phyloP scores from a whole-genome alignment of 2,797 vertebrate genomes.

The Mastacembelus armatus region DNA sequence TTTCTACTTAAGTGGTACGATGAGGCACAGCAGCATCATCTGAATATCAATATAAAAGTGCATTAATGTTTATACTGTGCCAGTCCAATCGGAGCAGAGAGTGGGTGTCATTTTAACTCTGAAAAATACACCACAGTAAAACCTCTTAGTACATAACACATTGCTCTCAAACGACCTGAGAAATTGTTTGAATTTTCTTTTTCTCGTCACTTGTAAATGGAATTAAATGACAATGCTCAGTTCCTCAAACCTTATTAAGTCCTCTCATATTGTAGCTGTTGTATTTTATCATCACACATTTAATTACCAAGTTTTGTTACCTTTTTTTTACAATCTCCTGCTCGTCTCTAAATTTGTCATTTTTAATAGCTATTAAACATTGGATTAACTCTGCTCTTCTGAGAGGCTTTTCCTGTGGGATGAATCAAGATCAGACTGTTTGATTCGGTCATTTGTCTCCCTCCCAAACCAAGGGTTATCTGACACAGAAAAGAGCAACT shows the following conservation, averaged over 20 bases:
- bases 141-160: constrained; percentile 14
- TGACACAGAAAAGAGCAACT: constrained; percentile 53
- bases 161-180: constrained; percentile 39
- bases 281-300: constrained; percentile 50
- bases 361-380: constrained; percentile 65
- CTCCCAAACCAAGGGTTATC: constrained; percentile 69
- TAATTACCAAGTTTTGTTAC: constrained; percentile 48
- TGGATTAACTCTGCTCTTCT: constrained; percentile 56
- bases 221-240: constrained; percentile 15
- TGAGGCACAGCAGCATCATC: constrained; percentile 45
- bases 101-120: constrained; percentile 34
- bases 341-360: constrained; percentile 46
- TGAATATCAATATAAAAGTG: constrained; percentile 51
- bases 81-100: constrained; percentile 24
- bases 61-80: constrained; percentile 51
- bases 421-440: constrained; percentile 40
- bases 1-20: constrained; percentile 45
- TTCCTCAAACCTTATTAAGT: constrained; percentile 21
- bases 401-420: constrained; percentile 31
- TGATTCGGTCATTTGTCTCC: constrained; percentile 47
- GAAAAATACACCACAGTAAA: constrained; percentile 38
- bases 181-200: constrained; percentile 34
- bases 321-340: constrained; percentile 13
- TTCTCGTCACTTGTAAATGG: constrained; percentile 16
- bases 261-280: constrained; percentile 20